Base-by-base conservation (phyloP, 1,140 invertebrate genomes). In the Cardiocondyla obscurior region DNA sequence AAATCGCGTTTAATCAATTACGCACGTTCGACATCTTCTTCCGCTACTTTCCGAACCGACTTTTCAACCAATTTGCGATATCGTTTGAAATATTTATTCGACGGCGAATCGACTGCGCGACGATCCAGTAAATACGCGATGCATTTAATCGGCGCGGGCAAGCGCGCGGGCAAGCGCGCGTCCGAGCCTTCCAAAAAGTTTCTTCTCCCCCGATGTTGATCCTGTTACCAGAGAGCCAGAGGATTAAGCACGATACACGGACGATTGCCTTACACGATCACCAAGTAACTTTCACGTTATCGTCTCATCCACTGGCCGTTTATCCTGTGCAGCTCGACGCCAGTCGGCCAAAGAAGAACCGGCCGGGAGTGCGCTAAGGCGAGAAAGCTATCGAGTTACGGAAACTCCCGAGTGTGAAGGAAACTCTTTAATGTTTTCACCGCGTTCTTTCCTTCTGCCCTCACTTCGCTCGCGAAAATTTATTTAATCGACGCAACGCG, bases 301-400 rank as follows among this genome's bases (percentile, higher is more conserved):
- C 84, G 64, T 85, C 70, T 83, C 77, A 73, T 81, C 77, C 69
- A 73, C 77, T 60, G 65, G 64, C 51, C 65, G 64, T 85, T 85
- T 85, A 79, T 79, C 64, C 46, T 51, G 72, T 64, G 72, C 57
- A 36, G 25, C 58, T 49, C 30, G 22, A 12, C 60, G 62, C 57
- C 64, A 53, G 39, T 44, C 28, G 46, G 55, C 72, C 72, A 64
- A 76, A 39, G 46, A 57, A 77, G 74, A 77, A 39, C 72, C 55
- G 60, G n/a, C 53, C 28, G 42, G 58, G 46, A 46, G 74, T 44
- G n/a, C 62, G 74, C 62, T 36, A 79, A 79, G 74, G 46, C 62
- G 74, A 79, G 74, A 79, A 69, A 69, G 74, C 74, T 79, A 79
- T 69, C 62, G 62, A 79, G 74, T 79, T 79, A 65, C 74, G 74